A percentile compares a stretch with the other conserved stretches of the same genome.
Evolutionary conservation across 2,888 invertebrate genomes (phyloP).

Genomic region (Carabus problematicus): DNA sequence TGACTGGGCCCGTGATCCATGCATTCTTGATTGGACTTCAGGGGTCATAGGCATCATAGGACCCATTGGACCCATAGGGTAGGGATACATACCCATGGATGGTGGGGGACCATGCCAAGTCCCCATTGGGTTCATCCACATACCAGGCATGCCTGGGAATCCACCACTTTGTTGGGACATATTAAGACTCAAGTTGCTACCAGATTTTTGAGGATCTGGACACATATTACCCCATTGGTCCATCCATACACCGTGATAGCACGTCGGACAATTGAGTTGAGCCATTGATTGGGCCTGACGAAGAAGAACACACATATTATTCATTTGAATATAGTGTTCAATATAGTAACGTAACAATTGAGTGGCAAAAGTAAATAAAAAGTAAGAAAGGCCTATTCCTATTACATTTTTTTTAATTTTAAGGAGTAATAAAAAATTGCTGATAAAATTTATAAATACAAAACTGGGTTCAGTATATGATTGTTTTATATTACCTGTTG

Average conservation of each 20-base stretch:
- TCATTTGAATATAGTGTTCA: no score
- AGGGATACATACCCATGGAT: constrained; percentile 54
- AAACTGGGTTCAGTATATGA: not conserved
- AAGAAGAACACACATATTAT: not conserved
- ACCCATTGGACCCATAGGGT: constrained; percentile 47
- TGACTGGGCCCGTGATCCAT: constrained; percentile 70
- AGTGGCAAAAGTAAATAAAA: no score
- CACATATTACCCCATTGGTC: constrained; percentile 54
- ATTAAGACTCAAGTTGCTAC: constrained; percentile 67
- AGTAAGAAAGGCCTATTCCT: no score
- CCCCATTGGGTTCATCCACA: constrained; percentile 58
- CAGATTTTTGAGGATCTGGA: constrained; percentile 55
- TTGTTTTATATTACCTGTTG: constrained; percentile 63
- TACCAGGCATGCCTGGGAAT: constrained; percentile 44
- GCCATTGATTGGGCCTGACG: constrained; percentile 76
- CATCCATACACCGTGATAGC: constrained; percentile 58
- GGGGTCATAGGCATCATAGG: constrained; percentile 50
- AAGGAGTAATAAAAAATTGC: not conserved
- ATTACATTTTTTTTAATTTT: no score
- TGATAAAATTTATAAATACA: not conserved
- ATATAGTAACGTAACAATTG: no score
- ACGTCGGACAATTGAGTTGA: constrained; percentile 69
- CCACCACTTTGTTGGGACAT: constrained; percentile 51
- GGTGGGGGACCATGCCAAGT: constrained; percentile 59
- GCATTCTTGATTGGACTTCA: constrained; percentile 66